Conservation (phyloP, 2,888 invertebrate genomes). For the Hirtodrosophila cameraria region DNA sequence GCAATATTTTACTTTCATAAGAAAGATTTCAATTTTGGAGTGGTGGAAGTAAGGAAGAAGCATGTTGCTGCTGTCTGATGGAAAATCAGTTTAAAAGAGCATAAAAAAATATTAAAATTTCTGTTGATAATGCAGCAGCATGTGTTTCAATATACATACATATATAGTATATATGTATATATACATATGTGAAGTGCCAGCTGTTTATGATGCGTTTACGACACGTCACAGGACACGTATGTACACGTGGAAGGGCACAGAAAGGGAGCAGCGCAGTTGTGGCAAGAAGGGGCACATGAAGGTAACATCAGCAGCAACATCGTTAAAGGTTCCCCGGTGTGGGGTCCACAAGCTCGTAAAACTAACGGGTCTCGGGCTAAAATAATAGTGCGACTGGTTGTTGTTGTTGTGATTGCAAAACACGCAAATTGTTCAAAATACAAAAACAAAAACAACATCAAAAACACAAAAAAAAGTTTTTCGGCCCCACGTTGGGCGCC, state of each 20-base stretch:
- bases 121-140: conserved; percentile 33
- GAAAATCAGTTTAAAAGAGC: conserved; percentile 17
- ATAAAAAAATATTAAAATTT: conserved; percentile 24
- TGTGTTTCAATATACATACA: conserved; percentile 7
- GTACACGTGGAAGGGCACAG: conserved; percentile 12
- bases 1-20: too few species aligned
- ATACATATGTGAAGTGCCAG: conserved; percentile 27
- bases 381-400: conserved; percentile 40
- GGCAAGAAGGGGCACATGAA: too few species aligned
- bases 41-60: neutral
- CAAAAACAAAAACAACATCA: conserved; percentile 2
- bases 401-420: conserved; percentile 50
- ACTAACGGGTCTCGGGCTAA: conserved; percentile 45
- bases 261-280: neutral
- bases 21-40: too few species aligned
- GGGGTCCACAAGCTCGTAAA: conserved; percentile 51
- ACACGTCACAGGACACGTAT: conserved; percentile 62
- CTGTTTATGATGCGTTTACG: conserved; percentile 76
- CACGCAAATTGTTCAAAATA: conserved; percentile 36
- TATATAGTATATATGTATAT: neutral
- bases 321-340: conserved; percentile 52
- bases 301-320: conserved; percentile 25
- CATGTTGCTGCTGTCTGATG: conserved; percentile 13
- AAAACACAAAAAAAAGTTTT: conserved; percentile 6
- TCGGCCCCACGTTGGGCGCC: conserved; percentile 36